Conservation (phyloP, 2,888 invertebrate genomes). For the Iphiclides podalirius region DNA sequence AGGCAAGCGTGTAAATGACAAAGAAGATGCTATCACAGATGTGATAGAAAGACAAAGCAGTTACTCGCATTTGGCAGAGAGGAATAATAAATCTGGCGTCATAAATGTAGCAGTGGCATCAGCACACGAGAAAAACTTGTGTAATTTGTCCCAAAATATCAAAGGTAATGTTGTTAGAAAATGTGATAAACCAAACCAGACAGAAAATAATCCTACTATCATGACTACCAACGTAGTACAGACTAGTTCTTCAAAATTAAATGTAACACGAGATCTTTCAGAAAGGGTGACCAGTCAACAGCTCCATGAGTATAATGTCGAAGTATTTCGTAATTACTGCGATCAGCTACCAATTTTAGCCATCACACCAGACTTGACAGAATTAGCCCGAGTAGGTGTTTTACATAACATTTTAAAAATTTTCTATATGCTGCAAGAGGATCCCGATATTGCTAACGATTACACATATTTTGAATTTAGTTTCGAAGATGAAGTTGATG, state of each 20-base stretch:
- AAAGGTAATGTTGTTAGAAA: neutral
- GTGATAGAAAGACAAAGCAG: neutral
- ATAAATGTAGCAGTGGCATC: constrained; percentile 15
- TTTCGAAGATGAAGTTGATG: constrained; percentile 37
- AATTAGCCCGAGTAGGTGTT: constrained; percentile 18
- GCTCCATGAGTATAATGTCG: constrained; percentile 14
- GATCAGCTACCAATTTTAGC: constrained; percentile 18
- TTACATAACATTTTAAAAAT: constrained; percentile 16
- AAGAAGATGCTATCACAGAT: neutral
- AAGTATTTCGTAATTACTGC: constrained; percentile 16
- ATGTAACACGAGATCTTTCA: neutral
- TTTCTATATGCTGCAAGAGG: constrained; percentile 11
- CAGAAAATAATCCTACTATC: neutral
- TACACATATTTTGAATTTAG: constrained; percentile 13
- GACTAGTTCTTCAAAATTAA: constrained; percentile 2
- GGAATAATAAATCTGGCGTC: constrained; percentile 2
- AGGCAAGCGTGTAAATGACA: neutral
- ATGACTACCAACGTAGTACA: neutral
- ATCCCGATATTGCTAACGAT: constrained; percentile 10
- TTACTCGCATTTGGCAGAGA: neutral
- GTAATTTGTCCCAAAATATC: neutral
- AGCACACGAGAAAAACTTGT: neutral
- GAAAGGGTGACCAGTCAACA: constrained; percentile 9
- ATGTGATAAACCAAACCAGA: neutral
- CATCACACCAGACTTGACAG: constrained; percentile 11